Evolutionary conservation across 2,797 vertebrate species (phyloP).

Genomic region (Danio tinwini): DNA sequence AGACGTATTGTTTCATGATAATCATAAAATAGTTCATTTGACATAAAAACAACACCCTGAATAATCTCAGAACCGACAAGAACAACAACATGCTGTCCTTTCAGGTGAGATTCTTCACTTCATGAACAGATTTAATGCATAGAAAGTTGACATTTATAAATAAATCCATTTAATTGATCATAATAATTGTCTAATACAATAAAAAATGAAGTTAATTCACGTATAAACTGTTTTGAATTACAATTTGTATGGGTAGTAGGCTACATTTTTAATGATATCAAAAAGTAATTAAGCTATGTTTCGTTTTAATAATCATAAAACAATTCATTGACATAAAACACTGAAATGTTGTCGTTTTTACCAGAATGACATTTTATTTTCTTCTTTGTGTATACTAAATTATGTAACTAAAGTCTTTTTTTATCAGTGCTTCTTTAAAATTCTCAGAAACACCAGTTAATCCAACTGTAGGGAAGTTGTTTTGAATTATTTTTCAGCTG

Average conservation of each 20-base stretch:
- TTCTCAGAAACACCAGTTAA: neutral
- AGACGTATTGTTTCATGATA: neutral
- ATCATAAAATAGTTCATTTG: neutral
- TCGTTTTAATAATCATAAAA: too few species aligned
- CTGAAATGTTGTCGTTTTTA: neutral
- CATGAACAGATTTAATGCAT: neutral
- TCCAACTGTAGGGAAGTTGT: slow-evolving; percentile 12
- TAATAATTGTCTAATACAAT: too few species aligned
- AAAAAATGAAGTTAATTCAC: too few species aligned
- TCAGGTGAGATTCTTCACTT: slow-evolving; percentile 83
- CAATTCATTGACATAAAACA: neutral
- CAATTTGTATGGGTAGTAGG: neutral
- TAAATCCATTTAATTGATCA: too few species aligned
- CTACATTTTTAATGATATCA: neutral
- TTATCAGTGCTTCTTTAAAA: neutral
- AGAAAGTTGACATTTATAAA: too few species aligned
- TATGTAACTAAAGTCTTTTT: neutral
- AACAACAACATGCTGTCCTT: slow-evolving; percentile 97
- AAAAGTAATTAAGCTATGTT: neutral
- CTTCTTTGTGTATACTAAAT: neutral
- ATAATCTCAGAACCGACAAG: slow-evolving; percentile 90
- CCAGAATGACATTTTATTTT: neutral
- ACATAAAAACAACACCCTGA: slow-evolving; percentile 77
- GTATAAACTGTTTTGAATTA: too few species aligned
- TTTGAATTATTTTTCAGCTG: neutral